Percentiles rank a stretch among this genome's conserved stretches.
Evolutionary conservation across 2,113 vertebrate species (phyloP).

Genomic region (Tragulus kanchil): DNA sequence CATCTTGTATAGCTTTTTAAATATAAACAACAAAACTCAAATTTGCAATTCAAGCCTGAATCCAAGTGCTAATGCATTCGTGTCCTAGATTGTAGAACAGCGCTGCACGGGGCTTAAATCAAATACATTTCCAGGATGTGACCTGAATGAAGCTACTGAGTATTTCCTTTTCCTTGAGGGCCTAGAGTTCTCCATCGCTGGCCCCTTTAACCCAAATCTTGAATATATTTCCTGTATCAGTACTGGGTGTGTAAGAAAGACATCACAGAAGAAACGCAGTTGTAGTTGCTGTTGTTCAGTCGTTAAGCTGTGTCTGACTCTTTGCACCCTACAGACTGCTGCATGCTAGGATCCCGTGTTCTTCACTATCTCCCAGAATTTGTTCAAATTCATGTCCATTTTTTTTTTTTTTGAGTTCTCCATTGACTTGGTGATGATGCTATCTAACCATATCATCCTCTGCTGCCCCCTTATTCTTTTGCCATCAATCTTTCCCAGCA

Average conservation of each 20-base stretch:
- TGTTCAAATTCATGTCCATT: background rate
- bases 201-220: slow-evolving; percentile 41
- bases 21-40: slow-evolving; percentile 74
- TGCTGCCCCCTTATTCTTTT: background rate
- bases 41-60: slow-evolving; percentile 75
- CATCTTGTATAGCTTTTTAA: slow-evolving; percentile 66
- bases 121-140: background rate
- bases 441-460: accelerated
- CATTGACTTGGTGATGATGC: background rate
- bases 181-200: background rate
- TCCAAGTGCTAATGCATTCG: slow-evolving; percentile 73
- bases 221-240: background rate
- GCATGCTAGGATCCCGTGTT: background rate
- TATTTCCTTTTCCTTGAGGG: background rate
- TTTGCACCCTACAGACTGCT: background rate
- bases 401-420: too few relatives aligned
- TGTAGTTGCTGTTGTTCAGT: background rate
- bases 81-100: slow-evolving; percentile 62
- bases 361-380: background rate
- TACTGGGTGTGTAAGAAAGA: background rate
- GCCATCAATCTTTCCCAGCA: background rate
- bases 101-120: background rate
- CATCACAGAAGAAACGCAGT: background rate
- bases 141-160: background rate
- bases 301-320: background rate